Base-by-base conservation (phyloP, 2,797 vertebrate genomes). In the Setipinna tenuifilis region DNA sequence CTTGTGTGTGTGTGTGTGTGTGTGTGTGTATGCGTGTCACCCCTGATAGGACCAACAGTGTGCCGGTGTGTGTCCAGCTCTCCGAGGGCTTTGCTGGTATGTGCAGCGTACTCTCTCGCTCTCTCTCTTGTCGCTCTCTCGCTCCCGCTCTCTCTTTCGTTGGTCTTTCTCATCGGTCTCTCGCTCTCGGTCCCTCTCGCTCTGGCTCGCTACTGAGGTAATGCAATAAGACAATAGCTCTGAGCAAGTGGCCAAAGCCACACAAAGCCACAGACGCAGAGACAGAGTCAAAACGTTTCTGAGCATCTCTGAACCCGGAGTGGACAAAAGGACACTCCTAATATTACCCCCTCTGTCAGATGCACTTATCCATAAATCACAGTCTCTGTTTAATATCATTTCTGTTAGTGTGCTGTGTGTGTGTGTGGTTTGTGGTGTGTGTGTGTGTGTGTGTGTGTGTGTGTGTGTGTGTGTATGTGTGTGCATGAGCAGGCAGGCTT, bases 291-390 rank as follows among this genome's bases (percentile, higher is more conserved):
- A 71, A 31, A 71, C 12, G 65, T 71, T 71, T 71, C 65, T 3
- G 65, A 71, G 65, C 14, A 35, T 31, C 25, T 71, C 31, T 71
- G 65, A 71, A 71, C 25, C 65, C 25, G 28, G 25, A 16, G 65
- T 71, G 65, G 65, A 71, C 65, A 31, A 71, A 16, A 35, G 65
- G 28, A 71, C 65, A 31, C 25, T 71, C 11, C 28, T 16, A 3
- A 71, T 71, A 71, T 71, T 35, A 71, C 65, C 65, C 28, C 65
- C 65, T 71, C 65, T 71, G 65, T 71, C 65, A 31, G 65, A 71
- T 71, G 65, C 14, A 35, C 14, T 71, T 31, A 71, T 16, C 11
- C 14, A 25, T 35, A 71, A 71, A 71, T 14, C 5, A 4, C 9
- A 3, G 23, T 35, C 25, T 71, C 65, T 35, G 17, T 35, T 71